Conservation (phyloP, 2,797 vertebrate species). For the Hipposideros larvatus region DNA sequence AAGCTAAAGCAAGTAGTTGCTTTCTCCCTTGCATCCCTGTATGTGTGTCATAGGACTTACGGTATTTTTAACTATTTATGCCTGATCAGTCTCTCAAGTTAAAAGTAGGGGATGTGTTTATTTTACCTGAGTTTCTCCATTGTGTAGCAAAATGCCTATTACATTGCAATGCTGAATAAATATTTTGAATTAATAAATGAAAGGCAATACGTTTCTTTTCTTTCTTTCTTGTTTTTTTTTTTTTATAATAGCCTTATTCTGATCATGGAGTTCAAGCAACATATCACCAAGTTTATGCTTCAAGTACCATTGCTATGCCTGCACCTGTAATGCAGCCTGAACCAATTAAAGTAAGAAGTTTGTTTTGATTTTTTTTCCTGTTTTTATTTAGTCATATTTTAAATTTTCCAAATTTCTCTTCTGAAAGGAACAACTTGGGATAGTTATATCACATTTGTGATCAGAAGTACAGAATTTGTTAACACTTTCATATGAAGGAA, state of each 20-base stretch:
- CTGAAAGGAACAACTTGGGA: constrained; percentile 28
- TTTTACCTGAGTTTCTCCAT: constrained; percentile 40
- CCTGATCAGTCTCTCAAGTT: constrained; percentile 26
- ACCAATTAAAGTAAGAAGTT: constrained; percentile 79
- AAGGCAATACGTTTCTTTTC: neutral
- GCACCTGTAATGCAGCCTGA: constrained; percentile 87
- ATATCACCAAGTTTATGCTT: constrained; percentile 87
- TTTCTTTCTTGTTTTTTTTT: neutral
- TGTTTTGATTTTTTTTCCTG: constrained; percentile 23
- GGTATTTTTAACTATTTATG: constrained; percentile 36
- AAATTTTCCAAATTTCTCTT: constrained; percentile 61
- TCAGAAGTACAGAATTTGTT: constrained; percentile 58
- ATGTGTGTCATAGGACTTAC: neutral
- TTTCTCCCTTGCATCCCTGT: neutral
- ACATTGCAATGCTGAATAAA: neutral
- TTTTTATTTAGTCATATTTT: constrained; percentile 61
- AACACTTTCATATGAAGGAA: constrained; percentile 52
- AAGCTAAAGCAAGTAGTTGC: neutral
- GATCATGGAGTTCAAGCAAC: constrained; percentile 88
- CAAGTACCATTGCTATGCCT: constrained; percentile 87
- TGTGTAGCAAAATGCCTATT: constrained; percentile 29
- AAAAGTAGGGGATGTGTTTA: neutral
- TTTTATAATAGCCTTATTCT: constrained; percentile 85
- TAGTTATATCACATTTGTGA: constrained; percentile 53
- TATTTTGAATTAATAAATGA: constrained; percentile 50